Percentiles rank a stretch among this genome's conserved stretches.
Evolutionary conservation across 2,113 vertebrate genomes (phyloP).

Genomic region (Platysternon megacephalum): DNA sequence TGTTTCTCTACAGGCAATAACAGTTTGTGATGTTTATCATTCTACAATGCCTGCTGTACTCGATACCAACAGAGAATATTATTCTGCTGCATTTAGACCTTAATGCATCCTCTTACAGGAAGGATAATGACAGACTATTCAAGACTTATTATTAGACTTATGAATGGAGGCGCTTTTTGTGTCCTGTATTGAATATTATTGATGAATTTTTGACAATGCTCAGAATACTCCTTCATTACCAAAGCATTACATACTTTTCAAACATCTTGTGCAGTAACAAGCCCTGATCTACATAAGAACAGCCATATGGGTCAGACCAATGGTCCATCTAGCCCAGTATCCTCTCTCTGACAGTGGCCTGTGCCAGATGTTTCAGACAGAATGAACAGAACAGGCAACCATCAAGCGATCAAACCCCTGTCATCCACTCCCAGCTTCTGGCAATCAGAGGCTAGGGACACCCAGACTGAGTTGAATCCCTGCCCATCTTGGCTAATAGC

Average conservation of each 20-base stretch:
- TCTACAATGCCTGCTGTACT: neutral
- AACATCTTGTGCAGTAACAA: neutral
- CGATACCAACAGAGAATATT: neutral
- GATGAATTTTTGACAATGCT: neutral
- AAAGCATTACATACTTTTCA: neutral
- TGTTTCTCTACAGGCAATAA: neutral
- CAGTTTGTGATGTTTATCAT: neutral
- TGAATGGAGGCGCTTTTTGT: neutral
- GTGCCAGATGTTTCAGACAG: neutral
- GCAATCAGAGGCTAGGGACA: neutral
- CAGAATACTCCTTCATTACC: neutral
- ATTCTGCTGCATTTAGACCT: neutral
- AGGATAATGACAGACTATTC: neutral
- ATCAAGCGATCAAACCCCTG: neutral
- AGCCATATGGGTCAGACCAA: neutral
- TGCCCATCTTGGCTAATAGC: neutral
- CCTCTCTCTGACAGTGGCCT: neutral
- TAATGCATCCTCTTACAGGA: neutral
- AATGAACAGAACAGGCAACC: neutral
- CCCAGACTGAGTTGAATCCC: neutral
- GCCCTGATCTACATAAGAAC: neutral
- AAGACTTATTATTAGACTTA: neutral
- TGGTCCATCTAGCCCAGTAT: neutral
- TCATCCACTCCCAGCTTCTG: neutral
- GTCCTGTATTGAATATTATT: neutral